phyloP scores from a whole-genome alignment of 1,140 invertebrate species.

The Octopus sinensis region DNA sequence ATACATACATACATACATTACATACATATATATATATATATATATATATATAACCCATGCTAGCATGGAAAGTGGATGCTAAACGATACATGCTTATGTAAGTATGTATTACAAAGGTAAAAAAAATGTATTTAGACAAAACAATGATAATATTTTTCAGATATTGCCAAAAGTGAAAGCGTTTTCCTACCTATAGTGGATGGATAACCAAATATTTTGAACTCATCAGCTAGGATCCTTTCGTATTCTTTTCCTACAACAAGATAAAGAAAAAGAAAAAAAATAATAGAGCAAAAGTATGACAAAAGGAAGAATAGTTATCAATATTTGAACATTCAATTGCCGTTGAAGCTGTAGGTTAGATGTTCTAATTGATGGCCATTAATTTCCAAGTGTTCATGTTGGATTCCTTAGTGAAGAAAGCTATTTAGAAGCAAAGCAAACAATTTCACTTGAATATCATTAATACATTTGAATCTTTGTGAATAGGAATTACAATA shows the following conservation, averaged over 20 bases:
- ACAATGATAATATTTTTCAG: neutral
- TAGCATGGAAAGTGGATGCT: neutral
- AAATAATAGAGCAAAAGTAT: conserved; percentile 21
- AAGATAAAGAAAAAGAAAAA: neutral
- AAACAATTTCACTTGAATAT: too few species aligned
- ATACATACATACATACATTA: neutral
- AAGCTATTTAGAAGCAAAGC: too few species aligned
- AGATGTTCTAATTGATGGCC: too few species aligned
- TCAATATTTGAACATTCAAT: too few species aligned
- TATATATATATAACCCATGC: neutral
- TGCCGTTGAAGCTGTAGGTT: too few species aligned
- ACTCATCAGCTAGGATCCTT: conserved; percentile 13
- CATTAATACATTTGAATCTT: too few species aligned
- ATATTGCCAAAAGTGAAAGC: neutral
- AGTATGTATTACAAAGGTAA: neutral
- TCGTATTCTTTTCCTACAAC: conserved; percentile 13
- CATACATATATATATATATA: neutral
- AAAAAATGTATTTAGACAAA: neutral
- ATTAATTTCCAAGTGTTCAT: too few species aligned
- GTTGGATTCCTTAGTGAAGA: too few species aligned
- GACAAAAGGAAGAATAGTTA: neutral
- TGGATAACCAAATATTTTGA: conserved; percentile 12
- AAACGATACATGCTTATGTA: neutral
- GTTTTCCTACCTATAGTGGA: neutral
- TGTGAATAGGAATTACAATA: too few species aligned